phyloP scores from a whole-genome alignment of 2,888 invertebrate species.

The Agrochola lota region DNA sequence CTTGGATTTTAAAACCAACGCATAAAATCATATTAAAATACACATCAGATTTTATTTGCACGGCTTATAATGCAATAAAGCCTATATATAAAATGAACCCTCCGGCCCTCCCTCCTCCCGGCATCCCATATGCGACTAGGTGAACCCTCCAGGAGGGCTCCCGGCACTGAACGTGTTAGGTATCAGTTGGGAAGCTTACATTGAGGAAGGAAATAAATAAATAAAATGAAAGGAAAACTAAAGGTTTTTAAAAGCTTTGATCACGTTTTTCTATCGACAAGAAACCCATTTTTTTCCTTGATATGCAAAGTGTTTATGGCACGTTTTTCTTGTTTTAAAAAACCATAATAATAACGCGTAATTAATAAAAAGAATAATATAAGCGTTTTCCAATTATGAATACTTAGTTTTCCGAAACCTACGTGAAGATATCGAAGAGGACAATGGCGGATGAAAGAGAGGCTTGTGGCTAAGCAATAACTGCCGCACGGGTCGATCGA shows the following conservation, averaged over 20 bases:
- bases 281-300: constrained; percentile 41
- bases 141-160: no score
- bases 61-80: no score
- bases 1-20: no score
- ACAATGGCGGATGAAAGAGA: background rate
- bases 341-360: background rate
- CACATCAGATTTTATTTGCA: no score
- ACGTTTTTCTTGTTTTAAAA: background rate
- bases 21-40: no score
- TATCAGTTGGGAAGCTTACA: background rate
- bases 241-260: background rate
- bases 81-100: no score
- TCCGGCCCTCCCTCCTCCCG: no score
- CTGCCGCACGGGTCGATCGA: no score
- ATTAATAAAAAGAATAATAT: background rate
- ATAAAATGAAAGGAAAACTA: background rate
- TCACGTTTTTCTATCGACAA: background rate
- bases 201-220: constrained; percentile 23
- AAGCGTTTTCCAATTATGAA: background rate
- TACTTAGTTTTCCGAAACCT: background rate
- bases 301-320: background rate
- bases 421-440: background rate
- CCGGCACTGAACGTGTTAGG: no score
- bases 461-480: no score
- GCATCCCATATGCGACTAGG: no score